Evolutionary conservation across 2,113 vertebrate genomes (phyloP).

Genomic region (Globicephala melas): DNA sequence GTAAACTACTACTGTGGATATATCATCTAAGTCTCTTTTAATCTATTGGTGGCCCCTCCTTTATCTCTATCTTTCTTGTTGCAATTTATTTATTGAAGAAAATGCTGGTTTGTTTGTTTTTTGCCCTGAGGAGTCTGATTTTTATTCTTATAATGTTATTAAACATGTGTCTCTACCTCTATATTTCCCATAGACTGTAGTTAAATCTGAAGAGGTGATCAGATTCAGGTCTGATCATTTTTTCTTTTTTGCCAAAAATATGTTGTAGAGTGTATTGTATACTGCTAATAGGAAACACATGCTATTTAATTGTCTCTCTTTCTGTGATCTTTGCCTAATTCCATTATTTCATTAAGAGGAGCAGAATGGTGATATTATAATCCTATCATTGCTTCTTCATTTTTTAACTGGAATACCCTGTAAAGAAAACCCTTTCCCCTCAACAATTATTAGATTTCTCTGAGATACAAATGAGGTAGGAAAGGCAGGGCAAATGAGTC

Average conservation of each 20-base stretch:
- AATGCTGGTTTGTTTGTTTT: neutral
- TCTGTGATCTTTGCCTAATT: neutral
- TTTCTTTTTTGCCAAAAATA: neutral
- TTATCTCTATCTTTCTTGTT: neutral
- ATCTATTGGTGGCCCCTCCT: neutral
- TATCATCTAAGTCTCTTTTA: neutral
- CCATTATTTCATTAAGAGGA: neutral
- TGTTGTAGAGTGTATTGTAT: neutral
- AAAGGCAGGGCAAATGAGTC: neutral
- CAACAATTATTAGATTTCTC: neutral
- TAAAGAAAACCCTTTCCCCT: neutral
- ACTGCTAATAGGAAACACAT: neutral
- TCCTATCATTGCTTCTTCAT: neutral
- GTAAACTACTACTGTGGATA: neutral
- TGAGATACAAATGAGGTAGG: neutral
- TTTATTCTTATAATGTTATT: neutral
- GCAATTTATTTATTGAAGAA: neutral
- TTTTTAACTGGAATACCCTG: neutral
- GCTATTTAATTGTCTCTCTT: neutral
- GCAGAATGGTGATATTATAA: neutral
- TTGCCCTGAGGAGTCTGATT: neutral
- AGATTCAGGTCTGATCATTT: neutral
- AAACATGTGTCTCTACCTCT: neutral
- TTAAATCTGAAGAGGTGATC: neutral
- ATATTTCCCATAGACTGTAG: neutral